A percentile compares a stretch with the other conserved stretches of the same genome.
Conservation (phyloP, 1,140 invertebrate genomes). For the Calosoma granatense region DNA sequence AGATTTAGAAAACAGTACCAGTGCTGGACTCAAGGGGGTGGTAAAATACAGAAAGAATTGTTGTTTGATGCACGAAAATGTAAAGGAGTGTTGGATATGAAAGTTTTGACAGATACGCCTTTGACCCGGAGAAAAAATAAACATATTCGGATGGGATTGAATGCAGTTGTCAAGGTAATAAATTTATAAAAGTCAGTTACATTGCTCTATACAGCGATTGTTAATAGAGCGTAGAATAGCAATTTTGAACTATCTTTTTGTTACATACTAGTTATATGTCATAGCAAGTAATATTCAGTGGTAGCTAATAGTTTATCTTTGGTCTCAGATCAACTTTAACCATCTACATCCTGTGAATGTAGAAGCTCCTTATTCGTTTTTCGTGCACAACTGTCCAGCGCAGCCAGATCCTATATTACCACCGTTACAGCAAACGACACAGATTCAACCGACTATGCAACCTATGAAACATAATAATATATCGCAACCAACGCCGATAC, state of each 20-base stretch:
- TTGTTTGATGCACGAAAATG: constrained; percentile 31
- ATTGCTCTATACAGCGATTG: neutral
- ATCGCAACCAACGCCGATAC: neutral
- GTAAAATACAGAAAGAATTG: constrained; percentile 27
- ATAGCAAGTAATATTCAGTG: neutral
- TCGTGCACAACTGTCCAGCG: constrained; percentile 30
- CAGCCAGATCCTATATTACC: constrained; percentile 23
- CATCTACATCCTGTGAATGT: constrained; percentile 29
- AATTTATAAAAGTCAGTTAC: neutral
- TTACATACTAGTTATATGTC: too few relatives aligned
- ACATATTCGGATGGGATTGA: constrained; percentile 28
- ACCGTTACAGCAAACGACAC: neutral
- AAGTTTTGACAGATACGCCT: constrained; percentile 29
- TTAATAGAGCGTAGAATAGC: too few relatives aligned
- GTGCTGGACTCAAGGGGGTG: constrained; percentile 29
- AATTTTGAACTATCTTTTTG: too few relatives aligned
- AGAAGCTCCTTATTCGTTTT: constrained; percentile 23
- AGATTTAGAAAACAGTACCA: constrained; percentile 33
- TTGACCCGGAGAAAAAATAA: constrained; percentile 27
- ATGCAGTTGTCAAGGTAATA: constrained; percentile 30
- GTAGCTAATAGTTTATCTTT: too few relatives aligned
- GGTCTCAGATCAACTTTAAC: constrained; percentile 29
- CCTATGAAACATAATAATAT: neutral
- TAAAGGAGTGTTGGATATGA: constrained; percentile 31
- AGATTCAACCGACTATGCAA: neutral